A percentile compares a stretch with the other conserved stretches of the same genome.
Evolutionary conservation across 2,113 vertebrate genomes (phyloP).

Genomic region (Holacanthus passer): DNA sequence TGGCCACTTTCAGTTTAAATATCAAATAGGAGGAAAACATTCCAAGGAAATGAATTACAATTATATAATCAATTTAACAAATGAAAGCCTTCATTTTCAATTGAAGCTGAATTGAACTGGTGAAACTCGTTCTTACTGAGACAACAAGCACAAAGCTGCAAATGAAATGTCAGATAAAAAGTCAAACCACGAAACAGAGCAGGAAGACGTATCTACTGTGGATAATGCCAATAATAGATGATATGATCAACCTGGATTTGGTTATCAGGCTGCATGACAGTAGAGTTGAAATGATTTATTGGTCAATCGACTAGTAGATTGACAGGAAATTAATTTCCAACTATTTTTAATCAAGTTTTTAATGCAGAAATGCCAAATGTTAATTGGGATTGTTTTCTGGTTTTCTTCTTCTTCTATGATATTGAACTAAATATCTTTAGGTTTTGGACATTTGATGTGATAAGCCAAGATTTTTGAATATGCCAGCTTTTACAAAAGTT

Average conservation of each 20-base stretch:
- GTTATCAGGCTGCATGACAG: background rate
- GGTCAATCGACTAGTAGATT: background rate
- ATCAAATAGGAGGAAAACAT: constrained; percentile 24
- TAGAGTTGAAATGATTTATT: background rate
- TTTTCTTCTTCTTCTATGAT: background rate
- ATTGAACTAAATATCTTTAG: background rate
- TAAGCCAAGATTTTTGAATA: background rate
- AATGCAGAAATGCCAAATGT: background rate
- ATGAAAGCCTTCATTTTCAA: constrained; percentile 1
- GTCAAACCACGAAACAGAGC: background rate
- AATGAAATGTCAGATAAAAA: background rate
- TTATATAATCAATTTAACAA: constrained; percentile 2
- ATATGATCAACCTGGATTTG: constrained; percentile 2
- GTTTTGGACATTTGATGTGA: background rate
- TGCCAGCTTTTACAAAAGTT: background rate
- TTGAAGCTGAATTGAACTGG: background rate
- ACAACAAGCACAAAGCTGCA: background rate
- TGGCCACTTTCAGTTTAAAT: constrained; percentile 58
- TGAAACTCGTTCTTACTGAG: background rate
- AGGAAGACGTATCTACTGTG: background rate
- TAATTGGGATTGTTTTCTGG: background rate
- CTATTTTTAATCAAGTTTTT: background rate
- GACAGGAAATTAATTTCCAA: background rate
- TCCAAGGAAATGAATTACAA: background rate
- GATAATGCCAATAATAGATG: background rate